Evolutionary conservation across 1,140 invertebrate genomes (phyloP).

Genomic region (Sitophilus oryzae): DNA sequence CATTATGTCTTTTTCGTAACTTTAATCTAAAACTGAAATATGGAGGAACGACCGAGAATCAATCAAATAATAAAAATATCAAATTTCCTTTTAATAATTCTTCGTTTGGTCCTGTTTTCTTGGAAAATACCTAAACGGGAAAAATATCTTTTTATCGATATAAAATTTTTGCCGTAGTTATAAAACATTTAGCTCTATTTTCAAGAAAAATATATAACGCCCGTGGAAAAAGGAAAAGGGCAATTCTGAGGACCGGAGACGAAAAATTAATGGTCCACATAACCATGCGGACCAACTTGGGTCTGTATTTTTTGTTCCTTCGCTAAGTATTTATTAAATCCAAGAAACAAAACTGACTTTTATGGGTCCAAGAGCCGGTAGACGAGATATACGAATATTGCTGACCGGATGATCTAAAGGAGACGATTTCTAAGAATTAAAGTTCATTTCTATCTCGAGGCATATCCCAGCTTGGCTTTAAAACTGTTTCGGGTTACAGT

Average conservation of each 20-base stretch:
- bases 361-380: constrained; percentile 10
- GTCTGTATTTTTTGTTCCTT: constrained; percentile 12
- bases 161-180: background rate
- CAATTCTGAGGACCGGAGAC: constrained; percentile 4
- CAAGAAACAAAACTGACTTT: constrained; percentile 16
- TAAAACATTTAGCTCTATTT: background rate
- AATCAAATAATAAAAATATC: too few species aligned
- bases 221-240: constrained; percentile 5
- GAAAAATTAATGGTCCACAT: constrained; percentile 15
- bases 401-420: constrained; percentile 14
- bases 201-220: constrained; percentile 2
- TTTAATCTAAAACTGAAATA: too few species aligned
- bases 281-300: constrained; percentile 17
- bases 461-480: constrained; percentile 8
- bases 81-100: too few species aligned
- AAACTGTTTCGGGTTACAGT: constrained; percentile 8
- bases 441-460: constrained; percentile 12
- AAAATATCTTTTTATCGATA: background rate
- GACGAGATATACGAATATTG: constrained; percentile 15
- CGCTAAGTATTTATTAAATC: constrained; percentile 18
- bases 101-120: too few species aligned
- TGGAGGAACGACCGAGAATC: too few species aligned
- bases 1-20: too few species aligned
- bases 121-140: too few species aligned
- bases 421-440: constrained; percentile 18